Evolutionary conservation across 2,888 invertebrate species (phyloP), one percentile per base, ranked within the genome.

Genomic region (Plagodis dolabraria): DNA sequence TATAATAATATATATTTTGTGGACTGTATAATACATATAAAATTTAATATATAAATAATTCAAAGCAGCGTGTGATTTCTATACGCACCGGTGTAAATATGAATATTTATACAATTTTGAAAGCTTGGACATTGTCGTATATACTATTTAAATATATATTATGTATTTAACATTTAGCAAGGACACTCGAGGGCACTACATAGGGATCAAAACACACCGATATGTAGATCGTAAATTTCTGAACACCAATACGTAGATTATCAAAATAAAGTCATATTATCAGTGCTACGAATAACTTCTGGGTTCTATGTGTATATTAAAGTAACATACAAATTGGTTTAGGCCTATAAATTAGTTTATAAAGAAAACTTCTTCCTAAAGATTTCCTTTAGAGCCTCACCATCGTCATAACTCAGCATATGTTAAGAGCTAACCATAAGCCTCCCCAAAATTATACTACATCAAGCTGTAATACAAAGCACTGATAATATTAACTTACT

Each of bases 11-110:
- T 70, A 74, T 70, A 62, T 72, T 66, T 67, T 66, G 45, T 62
- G 64, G 47, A 63, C 11, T 57, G 67, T 70, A 74, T 70, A 62
- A 68, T 62, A 69, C 64, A 57, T 63, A 65, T 53, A 69, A 67
- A 66, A 69, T 65, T 63, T 7, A 65, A 63, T 65, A 40, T 50
- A 57, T 36, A 36, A 50, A 65, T 34, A 50, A 52, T 53, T 43
- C 34, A 53, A 35, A 63, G 63, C 56, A 46, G 48, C 22, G 22
- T 44, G 38, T 47, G 50, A 44, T 56, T 34, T 40, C 34, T 34
- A 43, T 48, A 43, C 8, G 22, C 45, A 47, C 11, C 33, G 46
- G 50, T 47, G 53, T 43, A 56, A n/a, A 44, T n/a, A 47, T 34
- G 47, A 46, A 52, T 56, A 48, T 33, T 53, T 53, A 57, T 58